These are phyloP conservation scores for Pachypeltis micranthus DNA, from an alignment of 1,140 invertebrate species.

Conservation along the genomic window DNA sequence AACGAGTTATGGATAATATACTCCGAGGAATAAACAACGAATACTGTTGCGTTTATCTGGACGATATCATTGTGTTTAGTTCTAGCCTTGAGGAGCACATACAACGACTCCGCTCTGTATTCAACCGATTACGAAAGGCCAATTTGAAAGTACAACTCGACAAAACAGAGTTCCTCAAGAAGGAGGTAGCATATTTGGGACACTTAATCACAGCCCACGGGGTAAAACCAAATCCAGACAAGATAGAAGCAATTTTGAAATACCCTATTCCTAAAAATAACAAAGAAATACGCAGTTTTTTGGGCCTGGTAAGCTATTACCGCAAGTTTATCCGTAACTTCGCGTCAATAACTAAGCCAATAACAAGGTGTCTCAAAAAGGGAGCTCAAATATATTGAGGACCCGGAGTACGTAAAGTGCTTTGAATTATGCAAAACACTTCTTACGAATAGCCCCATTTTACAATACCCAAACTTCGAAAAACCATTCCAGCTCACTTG, in stretches of 20 bases:
- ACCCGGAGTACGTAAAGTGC: constrained; percentile 21
- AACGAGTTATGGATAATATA: constrained; percentile 31
- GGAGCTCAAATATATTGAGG: constrained; percentile 9
- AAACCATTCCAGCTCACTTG: constrained; percentile 28
- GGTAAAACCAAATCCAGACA: constrained; percentile 29
- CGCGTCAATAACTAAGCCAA: constrained; percentile 27
- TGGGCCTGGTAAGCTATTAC: constrained; percentile 29
- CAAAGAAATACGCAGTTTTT: constrained; percentile 24
- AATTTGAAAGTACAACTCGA: constrained; percentile 26
- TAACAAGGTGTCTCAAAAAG: constrained; percentile 29
- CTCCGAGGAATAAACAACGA: neutral
- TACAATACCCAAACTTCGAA: constrained; percentile 28
- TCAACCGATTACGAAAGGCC: constrained; percentile 20
- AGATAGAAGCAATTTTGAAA: constrained; percentile 28
- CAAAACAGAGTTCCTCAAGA: constrained; percentile 28
- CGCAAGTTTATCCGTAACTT: constrained; percentile 27
- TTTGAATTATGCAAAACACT: constrained; percentile 34
- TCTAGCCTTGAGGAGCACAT: constrained; percentile 32
- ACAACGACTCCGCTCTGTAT: constrained; percentile 24
- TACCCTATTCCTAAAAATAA: constrained; percentile 24
- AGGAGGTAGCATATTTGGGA: constrained; percentile 30
- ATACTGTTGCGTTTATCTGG: constrained; percentile 33
- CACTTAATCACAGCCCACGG: constrained; percentile 31
- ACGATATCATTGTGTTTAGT: constrained; percentile 36
- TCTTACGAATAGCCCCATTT: constrained; percentile 30